Evolutionary conservation across 1,140 invertebrate genomes (phyloP).

Genomic region (Sycophila sp.): DNA sequence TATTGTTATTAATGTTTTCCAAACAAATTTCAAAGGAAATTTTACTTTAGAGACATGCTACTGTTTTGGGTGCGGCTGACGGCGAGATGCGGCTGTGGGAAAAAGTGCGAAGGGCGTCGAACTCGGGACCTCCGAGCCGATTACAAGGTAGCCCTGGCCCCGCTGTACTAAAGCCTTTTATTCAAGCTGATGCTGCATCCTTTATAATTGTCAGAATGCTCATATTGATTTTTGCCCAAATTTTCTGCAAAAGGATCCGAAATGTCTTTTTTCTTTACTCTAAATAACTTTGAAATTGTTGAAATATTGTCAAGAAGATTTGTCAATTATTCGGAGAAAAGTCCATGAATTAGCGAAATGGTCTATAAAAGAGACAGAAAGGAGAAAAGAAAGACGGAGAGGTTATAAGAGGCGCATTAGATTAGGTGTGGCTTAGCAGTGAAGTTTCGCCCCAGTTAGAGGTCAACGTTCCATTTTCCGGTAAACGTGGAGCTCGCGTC

Average conservation of each 20-base stretch:
- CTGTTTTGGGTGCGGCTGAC: not conserved
- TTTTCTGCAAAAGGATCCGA: no score
- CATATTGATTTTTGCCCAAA: no score
- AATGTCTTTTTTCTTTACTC: no score
- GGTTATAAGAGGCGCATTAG: no score
- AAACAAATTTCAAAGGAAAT: not conserved
- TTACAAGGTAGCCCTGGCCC: conserved; percentile 45
- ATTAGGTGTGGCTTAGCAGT: not conserved
- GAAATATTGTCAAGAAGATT: no score
- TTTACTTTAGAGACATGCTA: not conserved
- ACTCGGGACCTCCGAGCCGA: conserved; percentile 51
- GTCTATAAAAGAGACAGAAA: no score
- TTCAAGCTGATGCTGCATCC: not conserved
- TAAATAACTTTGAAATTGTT: no score
- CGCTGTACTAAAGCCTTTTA: not conserved
- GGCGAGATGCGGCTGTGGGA: conserved; percentile 21
- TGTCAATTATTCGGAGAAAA: no score
- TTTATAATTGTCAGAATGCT: no score
- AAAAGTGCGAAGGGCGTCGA: conserved; percentile 41
- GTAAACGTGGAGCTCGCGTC: not conserved
- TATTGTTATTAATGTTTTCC: no score
- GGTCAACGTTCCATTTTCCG: conserved; percentile 51
- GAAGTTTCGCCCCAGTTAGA: conserved; percentile 38
- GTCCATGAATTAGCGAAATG: no score
- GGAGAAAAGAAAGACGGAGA: no score